Percentiles rank a stretch among this genome's conserved stretches.
Conservation (phyloP, 2,113 vertebrate genomes). For the Bubalus kerabau region DNA sequence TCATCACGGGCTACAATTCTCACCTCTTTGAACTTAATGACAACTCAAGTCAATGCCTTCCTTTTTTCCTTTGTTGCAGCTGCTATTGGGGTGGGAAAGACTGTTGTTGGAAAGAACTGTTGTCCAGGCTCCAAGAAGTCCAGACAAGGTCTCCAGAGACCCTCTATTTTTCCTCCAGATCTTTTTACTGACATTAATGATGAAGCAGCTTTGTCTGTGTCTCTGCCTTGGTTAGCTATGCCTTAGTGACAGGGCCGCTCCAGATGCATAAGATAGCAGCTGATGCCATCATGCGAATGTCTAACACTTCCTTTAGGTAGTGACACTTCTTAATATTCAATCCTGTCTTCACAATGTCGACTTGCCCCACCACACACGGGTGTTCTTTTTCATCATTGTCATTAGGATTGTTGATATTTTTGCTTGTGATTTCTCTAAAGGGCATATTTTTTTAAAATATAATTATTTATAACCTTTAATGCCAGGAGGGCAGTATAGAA, state of each 20-base stretch:
- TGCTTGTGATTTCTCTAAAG: constrained; percentile 50
- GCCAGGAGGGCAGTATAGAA: constrained; percentile 44
- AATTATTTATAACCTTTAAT: constrained; percentile 66
- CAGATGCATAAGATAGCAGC: constrained; percentile 75
- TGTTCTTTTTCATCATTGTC: constrained; percentile 49
- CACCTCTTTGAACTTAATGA: constrained; percentile 71
- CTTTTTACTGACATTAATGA: constrained; percentile 75
- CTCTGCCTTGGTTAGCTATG: constrained; percentile 70
- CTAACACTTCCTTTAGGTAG: constrained; percentile 75
- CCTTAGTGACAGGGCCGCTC: constrained; percentile 70
- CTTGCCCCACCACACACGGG: constrained; percentile 8
- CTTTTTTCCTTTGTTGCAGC: constrained; percentile 60
- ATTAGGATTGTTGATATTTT: constrained; percentile 35
- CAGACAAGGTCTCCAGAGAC: constrained; percentile 74
- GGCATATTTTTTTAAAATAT: not conserved
- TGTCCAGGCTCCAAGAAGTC: constrained; percentile 75
- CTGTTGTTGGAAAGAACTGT: constrained; percentile 60
- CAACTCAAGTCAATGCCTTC: constrained; percentile 58
- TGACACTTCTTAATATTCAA: constrained; percentile 75
- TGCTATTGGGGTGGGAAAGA: constrained; percentile 51
- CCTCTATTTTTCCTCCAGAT: constrained; percentile 70
- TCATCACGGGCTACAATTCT: constrained; percentile 48
- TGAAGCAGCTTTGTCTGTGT: constrained; percentile 75
- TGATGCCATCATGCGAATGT: constrained; percentile 72
- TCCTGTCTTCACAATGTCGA: constrained; percentile 54